Evolutionary conservation across 2,113 vertebrate genomes (phyloP), one percentile per base, ranked within the genome.

Genomic region (Nycticryphes semicollaris): DNA sequence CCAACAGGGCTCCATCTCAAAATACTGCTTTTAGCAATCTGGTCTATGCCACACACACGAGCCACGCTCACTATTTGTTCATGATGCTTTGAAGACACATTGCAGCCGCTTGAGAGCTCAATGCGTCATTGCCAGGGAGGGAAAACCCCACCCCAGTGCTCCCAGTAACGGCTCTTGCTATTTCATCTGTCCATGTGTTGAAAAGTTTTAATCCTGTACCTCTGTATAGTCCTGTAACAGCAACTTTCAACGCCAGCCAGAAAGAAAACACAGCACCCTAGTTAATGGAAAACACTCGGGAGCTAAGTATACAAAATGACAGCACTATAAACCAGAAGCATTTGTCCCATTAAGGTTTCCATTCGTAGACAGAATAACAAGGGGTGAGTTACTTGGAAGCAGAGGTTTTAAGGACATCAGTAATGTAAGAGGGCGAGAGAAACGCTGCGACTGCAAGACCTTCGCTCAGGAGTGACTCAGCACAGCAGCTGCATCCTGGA

Each of bases 401-500:
- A 2, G 31, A 89, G 70, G 11, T 33, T 64, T 75, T 90, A 95
- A 81, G 68, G 72, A 64, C 83, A 45, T 8, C 1, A 3, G 47
- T 31, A 82, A 87, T 2, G 2, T 56, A 83, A 35, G 60, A 75
- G 68, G 59, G 37, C 5, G 47, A 81, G 37, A 84, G 76, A 95
- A 93, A 68, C 0, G 41, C 93, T 80, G 82, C 4, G 62, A 63
- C 62, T 93, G 68, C 59, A 76, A 78, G 90, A 69, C 50, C 75
- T 73, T 56, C 0, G 0, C 87, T 66, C 13, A 30, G 25, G 75
- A 51, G 54, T 77, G 51, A 91, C 90, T 96, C 85, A 90, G 93
- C 85, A 85, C 72, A 89, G 85, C 92, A 96, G 93, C 90, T 96
- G 94, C 68, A 88, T 63, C 92, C 92, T 54, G 79, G 75, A 85